These are phyloP conservation scores for Monarcha castaneiventris DNA, from an alignment of 2,113 vertebrate genomes.

Conservation along the genomic window DNA sequence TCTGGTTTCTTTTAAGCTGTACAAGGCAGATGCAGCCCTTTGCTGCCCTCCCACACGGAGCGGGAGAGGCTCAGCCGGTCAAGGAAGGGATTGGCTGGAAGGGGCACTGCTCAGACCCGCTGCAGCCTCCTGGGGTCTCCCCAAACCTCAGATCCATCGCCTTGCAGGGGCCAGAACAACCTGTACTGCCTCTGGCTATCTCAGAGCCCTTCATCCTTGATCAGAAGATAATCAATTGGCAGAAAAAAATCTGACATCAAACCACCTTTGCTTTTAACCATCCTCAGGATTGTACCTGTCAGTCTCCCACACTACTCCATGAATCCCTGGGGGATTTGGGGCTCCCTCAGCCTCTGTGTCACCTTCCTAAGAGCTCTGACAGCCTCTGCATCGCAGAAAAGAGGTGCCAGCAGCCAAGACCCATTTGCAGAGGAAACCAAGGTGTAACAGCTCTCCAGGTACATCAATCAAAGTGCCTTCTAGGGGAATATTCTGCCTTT, in stretches of 20 bases:
- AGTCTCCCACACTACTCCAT: not conserved
- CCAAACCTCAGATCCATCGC: not conserved
- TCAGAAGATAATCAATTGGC: not conserved
- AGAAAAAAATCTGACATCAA: not conserved
- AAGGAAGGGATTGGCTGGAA: not conserved
- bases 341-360: not conserved
- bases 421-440: not conserved
- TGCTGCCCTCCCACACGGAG: rapidly evolving
- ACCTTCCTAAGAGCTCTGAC: not conserved
- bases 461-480: not conserved
- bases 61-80: not conserved
- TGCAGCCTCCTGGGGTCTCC: not conserved
- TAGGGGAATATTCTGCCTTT: not conserved
- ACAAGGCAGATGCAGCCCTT: not conserved
- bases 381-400: not conserved
- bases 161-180: not conserved
- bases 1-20: not conserved
- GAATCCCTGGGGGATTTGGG: not conserved
- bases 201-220: not conserved
- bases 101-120: not conserved
- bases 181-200: not conserved
- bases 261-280: not conserved
- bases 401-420: not conserved
- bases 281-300: not conserved
- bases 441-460: not conserved